phyloP scores from a whole-genome alignment of 2,888 invertebrate genomes.

The Apantesis nais region DNA sequence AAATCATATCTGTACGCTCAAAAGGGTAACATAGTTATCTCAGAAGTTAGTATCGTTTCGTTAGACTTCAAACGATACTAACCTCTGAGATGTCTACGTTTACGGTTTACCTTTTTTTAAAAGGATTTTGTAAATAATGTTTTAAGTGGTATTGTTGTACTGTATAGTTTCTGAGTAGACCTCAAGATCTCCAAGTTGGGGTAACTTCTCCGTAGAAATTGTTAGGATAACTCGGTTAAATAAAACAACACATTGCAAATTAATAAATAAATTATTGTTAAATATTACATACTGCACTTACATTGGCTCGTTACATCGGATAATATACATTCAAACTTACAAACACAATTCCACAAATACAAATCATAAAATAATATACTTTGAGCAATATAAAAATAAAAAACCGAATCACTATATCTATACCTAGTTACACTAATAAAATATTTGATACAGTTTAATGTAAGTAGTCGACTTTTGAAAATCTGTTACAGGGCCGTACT shows the following conservation, averaged over 20 bases:
- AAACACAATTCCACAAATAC: constrained; percentile 78
- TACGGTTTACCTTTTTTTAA: too few species aligned
- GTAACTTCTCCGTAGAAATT: not conserved
- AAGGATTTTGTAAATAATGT: too few species aligned
- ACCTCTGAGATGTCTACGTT: too few species aligned
- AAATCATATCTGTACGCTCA: too few species aligned
- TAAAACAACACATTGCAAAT: constrained; percentile 74
- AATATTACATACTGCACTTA: constrained; percentile 84
- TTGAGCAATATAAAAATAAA: constrained; percentile 85
- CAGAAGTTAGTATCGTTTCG: too few species aligned
- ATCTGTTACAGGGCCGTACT: constrained; percentile 49
- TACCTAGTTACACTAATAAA: constrained; percentile 61
- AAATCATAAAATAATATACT: constrained; percentile 72
- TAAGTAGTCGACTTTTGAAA: constrained; percentile 42
- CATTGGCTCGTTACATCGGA: constrained; percentile 79
- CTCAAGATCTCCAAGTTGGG: too few species aligned
- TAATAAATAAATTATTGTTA: constrained; percentile 86
- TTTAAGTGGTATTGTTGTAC: too few species aligned
- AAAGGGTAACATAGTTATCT: too few species aligned
- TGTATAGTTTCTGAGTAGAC: too few species aligned
- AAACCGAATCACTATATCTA: constrained; percentile 77
- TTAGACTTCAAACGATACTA: too few species aligned
- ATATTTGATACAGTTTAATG: constrained; percentile 49
- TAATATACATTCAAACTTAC: constrained; percentile 77
- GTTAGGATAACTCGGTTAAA: constrained; percentile 24